Evolutionary conservation across 2,797 vertebrate species (phyloP), one percentile per base, ranked within the genome.

Genomic region (Cryptoprocta ferox): DNA sequence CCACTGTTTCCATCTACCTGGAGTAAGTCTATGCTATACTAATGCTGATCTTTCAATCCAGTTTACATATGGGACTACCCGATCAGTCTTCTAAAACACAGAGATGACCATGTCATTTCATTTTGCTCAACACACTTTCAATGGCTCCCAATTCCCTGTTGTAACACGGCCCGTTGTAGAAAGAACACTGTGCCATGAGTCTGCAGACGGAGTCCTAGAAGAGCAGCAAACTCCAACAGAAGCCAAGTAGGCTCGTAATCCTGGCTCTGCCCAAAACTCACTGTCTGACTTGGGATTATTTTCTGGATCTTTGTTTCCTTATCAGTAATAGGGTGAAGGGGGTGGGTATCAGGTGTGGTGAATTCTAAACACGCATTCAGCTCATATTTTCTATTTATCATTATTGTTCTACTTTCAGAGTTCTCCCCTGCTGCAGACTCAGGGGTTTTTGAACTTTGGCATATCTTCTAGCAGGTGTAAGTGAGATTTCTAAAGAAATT

Each of bases 401-500:
- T 39, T 82, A 42, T 35, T 76, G 30, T 91, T 92, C 35, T 92
- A 16, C 71, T 79, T 93, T 80, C 83, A 94, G 79, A 79, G 24
- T 2, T 30, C 28, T 19, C 26, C 6, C 5, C n/a, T 32, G 89
- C 56, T 78, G 83, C 10, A 91, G 73, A 92, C 16, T 76, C 15
- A 39, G 28, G 37, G 7, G 28, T 37, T 76, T 71, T 93, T 59
- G 61, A 81, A 81, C 37, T 89, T 83, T 19, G 90, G 32, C 16
- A 39, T 59, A 35, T 50, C 24, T 81, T 65, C 65, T 83, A 59
- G 50, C 18, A 79, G 24, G 9, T 30, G 3, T 78, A 82, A 15
- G 21, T 83, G 48, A 86, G 21, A 68, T 85, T 92, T 86, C 73
- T 88, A 82, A 94, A 92, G 90, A 95, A 73, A 94, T 45, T 28